phyloP scores from a whole-genome alignment of 2,888 invertebrate species.

The Ophion ventricosus region DNA sequence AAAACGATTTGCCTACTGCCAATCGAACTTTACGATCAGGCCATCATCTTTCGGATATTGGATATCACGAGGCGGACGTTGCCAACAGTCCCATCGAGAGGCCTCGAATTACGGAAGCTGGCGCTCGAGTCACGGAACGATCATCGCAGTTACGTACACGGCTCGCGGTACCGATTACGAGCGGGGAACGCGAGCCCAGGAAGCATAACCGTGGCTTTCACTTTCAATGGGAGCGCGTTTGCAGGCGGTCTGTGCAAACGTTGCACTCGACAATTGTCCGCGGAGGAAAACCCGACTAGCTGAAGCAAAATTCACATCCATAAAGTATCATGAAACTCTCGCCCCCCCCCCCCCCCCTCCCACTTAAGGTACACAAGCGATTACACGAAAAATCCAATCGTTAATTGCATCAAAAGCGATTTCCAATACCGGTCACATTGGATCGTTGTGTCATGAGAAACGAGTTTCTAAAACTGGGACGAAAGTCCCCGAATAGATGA shows the following conservation, averaged over 20 bases:
- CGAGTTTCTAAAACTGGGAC: constrained; percentile 35
- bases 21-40: not conserved
- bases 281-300: constrained; percentile 51
- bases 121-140: constrained; percentile 56
- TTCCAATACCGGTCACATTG: constrained; percentile 37
- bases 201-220: constrained; percentile 77
- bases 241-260: constrained; percentile 51
- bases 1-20: not conserved
- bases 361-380: too few species aligned
- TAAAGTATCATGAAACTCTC: constrained; percentile 40
- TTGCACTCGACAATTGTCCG: constrained; percentile 49
- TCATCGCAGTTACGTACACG: constrained; percentile 52
- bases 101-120: constrained; percentile 61
- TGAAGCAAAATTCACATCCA: constrained; percentile 37
- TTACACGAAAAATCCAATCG: not conserved
- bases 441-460: constrained; percentile 43
- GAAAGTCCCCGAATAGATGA: constrained; percentile 16
- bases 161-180: constrained; percentile 63
- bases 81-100: not conserved
- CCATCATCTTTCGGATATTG: too few species aligned
- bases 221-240: constrained; percentile 72
- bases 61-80: not conserved
- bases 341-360: too few species aligned
- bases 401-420: too few species aligned
- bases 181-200: constrained; percentile 57